Evolutionary conservation across 2,113 vertebrate species (phyloP).

Genomic region (Sinocyclocheilus anshuiensis): DNA sequence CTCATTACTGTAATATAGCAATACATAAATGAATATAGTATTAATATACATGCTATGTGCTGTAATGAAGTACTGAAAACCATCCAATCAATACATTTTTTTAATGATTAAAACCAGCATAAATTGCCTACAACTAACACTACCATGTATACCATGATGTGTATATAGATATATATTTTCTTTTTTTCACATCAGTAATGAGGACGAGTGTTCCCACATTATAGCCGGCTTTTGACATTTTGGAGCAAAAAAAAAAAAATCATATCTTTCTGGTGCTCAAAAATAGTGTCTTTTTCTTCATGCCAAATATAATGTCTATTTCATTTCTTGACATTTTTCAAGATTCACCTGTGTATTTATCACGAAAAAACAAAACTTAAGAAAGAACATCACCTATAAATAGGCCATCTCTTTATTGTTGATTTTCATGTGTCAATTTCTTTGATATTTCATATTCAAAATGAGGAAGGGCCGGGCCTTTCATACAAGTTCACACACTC

Average conservation of each 20-base stretch:
- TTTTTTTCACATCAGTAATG: not conserved
- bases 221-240: not conserved
- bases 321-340: too few relatives aligned
- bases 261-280: not conserved
- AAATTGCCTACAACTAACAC: not conserved
- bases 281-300: not conserved
- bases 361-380: not conserved
- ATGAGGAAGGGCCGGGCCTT: constrained; percentile 13
- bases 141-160: not conserved
- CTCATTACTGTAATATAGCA: too few relatives aligned
- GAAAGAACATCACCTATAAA: constrained; percentile 47
- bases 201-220: not conserved
- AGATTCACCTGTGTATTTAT: too few relatives aligned
- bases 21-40: too few relatives aligned
- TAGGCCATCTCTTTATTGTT: constrained; percentile 57
- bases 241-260: not conserved
- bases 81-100: not conserved
- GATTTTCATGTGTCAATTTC: constrained; percentile 35
- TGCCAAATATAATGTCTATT: not conserved
- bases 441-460: constrained; percentile 37
- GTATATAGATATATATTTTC: too few relatives aligned
- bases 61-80: not conserved
- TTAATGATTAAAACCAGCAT: not conserved
- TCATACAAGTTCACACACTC: constrained; percentile 11
- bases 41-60: not conserved